These are phyloP conservation scores for Drosophila sp. DNA, from an alignment of 1,140 invertebrate species.

Conservation along the genomic window DNA sequence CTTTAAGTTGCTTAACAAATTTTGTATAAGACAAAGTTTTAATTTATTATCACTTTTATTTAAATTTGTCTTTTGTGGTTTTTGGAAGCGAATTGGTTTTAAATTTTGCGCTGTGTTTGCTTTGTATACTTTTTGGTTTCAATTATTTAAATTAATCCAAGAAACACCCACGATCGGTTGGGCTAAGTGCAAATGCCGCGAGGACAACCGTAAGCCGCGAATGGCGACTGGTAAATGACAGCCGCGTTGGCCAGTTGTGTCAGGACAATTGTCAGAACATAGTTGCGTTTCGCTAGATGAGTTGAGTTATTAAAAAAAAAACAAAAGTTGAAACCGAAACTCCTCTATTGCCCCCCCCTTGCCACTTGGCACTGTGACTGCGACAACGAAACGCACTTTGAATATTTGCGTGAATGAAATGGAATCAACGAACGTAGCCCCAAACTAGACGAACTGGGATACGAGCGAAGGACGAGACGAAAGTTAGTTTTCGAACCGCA, in stretches of 20 bases:
- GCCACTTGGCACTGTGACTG: slow-evolving; percentile 18
- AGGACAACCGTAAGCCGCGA: slow-evolving; percentile 58
- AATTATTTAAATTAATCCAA: neutral
- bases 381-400: slow-evolving; percentile 56
- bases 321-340: slow-evolving; percentile 8
- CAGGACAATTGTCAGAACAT: slow-evolving; percentile 41
- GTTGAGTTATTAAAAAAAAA: slow-evolving; percentile 54
- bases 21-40: too few relatives aligned
- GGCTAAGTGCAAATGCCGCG: slow-evolving; percentile 25
- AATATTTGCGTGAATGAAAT: slow-evolving; percentile 46
- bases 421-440: neutral
- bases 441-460: slow-evolving; percentile 11
- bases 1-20: too few relatives aligned
- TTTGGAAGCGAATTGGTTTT: neutral
- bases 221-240: slow-evolving; percentile 62
- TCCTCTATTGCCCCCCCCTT: neutral
- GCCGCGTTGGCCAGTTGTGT: slow-evolving; percentile 26
- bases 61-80: too few relatives aligned
- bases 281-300: slow-evolving; percentile 38
- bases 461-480: slow-evolving; percentile 18
- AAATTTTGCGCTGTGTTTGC: neutral
- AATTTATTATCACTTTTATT: too few relatives aligned
- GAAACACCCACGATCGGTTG: slow-evolving; percentile 21
- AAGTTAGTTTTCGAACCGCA: slow-evolving; percentile 51
- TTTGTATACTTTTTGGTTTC: neutral